Conservation (phyloP, 2,888 invertebrate species). For the Zaprionus bogoriensis region DNA sequence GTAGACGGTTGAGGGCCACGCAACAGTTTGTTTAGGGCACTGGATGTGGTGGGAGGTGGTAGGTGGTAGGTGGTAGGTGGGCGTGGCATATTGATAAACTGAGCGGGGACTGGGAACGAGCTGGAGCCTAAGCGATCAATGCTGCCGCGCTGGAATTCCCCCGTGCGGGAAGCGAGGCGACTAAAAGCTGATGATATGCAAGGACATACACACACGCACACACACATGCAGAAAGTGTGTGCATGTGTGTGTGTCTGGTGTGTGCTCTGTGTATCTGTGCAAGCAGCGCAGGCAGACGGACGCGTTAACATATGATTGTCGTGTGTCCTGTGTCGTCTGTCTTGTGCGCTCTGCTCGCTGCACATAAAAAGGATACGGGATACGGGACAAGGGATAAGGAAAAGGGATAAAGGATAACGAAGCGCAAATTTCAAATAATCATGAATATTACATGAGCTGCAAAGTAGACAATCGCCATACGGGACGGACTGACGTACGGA, state of each 20-base stretch:
- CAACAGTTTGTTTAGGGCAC: slow-evolving; percentile 57
- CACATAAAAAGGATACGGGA: slow-evolving; percentile 36
- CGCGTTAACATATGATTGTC: slow-evolving; percentile 79
- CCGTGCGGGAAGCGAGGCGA: slow-evolving; percentile 37
- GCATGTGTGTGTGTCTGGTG: slow-evolving; percentile 8
- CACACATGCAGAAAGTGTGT: not conserved
- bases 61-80: not conserved
- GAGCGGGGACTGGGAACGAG: not conserved
- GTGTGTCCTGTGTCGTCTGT: slow-evolving; percentile 41
- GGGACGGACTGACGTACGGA: not conserved
- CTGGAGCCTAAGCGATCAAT: slow-evolving; percentile 70
- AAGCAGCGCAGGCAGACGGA: slow-evolving; percentile 61
- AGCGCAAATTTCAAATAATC: slow-evolving; percentile 79
- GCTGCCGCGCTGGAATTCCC: slow-evolving; percentile 64
- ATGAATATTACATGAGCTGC: slow-evolving; percentile 78
- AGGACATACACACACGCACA: slow-evolving; percentile 38
- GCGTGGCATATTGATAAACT: slow-evolving; percentile 32
- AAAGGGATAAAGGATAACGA: slow-evolving; percentile 74
- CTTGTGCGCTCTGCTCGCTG: not conserved
- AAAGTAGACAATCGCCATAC: slow-evolving; percentile 65
- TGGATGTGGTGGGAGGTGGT: not conserved
- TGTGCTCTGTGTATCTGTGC: slow-evolving; percentile 58
- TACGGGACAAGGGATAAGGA: slow-evolving; percentile 53
- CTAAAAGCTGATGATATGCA: slow-evolving; percentile 71
- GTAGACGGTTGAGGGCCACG: slow-evolving; percentile 13